Evolutionary conservation across 2,113 vertebrate species (phyloP).

Genomic region (Macquaria ambigua): DNA sequence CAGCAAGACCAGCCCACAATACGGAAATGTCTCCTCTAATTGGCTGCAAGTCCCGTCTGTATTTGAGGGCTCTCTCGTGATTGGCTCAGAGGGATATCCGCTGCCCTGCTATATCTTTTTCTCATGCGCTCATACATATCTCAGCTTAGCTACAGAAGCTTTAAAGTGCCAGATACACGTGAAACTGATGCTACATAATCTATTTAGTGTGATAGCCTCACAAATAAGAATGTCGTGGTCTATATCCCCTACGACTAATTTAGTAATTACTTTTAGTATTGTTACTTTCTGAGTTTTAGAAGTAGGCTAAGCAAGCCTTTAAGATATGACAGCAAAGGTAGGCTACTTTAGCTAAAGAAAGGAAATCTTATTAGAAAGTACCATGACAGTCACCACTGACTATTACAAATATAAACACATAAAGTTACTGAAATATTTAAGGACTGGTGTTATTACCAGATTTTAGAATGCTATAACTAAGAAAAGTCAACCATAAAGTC

Average conservation of each 20-base stretch:
- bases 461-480: not conserved
- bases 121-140: constrained; percentile 68
- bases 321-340: not conserved
- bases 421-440: not conserved
- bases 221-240: not conserved
- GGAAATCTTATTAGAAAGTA: not conserved
- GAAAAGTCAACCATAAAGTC: not conserved
- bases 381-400: not conserved
- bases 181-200: not conserved
- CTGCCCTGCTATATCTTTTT: constrained; percentile 49
- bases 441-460: not conserved
- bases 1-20: constrained; percentile 48
- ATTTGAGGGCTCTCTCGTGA: constrained; percentile 27
- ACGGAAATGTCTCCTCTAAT: constrained; percentile 44
- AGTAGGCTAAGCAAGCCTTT: not conserved
- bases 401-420: not conserved
- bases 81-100: constrained; percentile 70
- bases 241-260: not conserved
- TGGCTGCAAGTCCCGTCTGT: constrained; percentile 64
- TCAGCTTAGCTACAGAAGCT: constrained; percentile 39
- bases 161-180: constrained; percentile 54
- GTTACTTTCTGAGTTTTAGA: not conserved
- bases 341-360: not conserved
- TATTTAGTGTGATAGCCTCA: not conserved
- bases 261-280: not conserved